Evolutionary conservation across 2,888 invertebrate species (phyloP), one percentile per base, ranked within the genome.

Genomic region (Pomacea canaliculata): DNA sequence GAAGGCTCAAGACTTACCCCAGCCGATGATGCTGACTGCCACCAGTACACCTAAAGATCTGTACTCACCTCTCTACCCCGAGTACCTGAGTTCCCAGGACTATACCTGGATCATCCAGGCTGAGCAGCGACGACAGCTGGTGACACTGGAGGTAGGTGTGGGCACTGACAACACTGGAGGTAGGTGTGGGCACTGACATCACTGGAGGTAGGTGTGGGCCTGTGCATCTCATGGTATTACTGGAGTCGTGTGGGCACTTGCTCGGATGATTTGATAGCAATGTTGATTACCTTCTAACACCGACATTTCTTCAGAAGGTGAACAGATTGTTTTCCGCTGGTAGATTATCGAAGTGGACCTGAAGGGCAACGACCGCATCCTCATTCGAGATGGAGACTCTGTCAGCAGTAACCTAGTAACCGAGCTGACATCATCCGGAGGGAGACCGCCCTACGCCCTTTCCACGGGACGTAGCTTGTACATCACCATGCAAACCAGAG

Each of bases 101-200:
- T 83, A 84, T 68, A 80, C 83, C 4, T 83, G 82, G 80, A 78
- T 85, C 8, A 83, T 87, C 12, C 71, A 78, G 18, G 82, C 86
- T 7, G 48, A 73, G 13, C 66, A 80, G 12, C 63, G 63, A 2
- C 78, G 72, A 18, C 78, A 82, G 72, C 82, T 84, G 67, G 82
- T 87, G 19, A 84, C 85, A 7, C 65, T 86, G 16, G 78, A 84
- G 84, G 87, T 86, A 79, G 46, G 56, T 73, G 23, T 46, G 46
- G n/a, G 37, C 62, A 37, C 82, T 84, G 67, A 82, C 86, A n/a
- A 84, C 85, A 7, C 65, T 86, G 16, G 78, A 84, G 84, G 87
- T 86, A 79, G 59, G 56, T 56, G 51, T 56, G 51, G 51, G 8
- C 51, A 10, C 23, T 23, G 23, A 23, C 23, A 23, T 0, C 23